phyloP scores from a whole-genome alignment of 2,888 invertebrate genomes.

The Periphyllus acericola region DNA sequence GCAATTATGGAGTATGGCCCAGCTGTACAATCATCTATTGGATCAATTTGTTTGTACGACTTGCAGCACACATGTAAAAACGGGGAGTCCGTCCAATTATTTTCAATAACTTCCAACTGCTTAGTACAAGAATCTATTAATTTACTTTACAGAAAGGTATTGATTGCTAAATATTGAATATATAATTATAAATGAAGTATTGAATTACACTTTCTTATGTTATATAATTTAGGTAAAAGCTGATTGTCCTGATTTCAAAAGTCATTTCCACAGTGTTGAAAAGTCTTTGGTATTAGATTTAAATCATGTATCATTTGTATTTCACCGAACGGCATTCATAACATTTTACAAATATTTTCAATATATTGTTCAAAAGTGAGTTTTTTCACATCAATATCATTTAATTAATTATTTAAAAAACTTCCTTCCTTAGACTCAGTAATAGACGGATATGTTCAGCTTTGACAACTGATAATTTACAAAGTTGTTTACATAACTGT shows the following conservation, averaged over 20 bases:
- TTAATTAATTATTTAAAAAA: background rate
- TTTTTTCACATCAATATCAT: conserved; percentile 31
- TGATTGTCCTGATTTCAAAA: conserved; percentile 84
- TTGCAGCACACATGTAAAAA: conserved; percentile 78
- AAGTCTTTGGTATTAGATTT: conserved; percentile 80
- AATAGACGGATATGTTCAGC: conserved; percentile 15
- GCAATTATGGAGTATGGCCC: conserved; percentile 83
- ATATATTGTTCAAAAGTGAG: conserved; percentile 74
- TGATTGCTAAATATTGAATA: no score
- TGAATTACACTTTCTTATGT: no score
- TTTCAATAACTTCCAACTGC: conserved; percentile 72
- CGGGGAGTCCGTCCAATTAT: conserved; percentile 81
- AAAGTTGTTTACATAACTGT: conserved; percentile 64
- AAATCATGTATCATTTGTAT: conserved; percentile 73
- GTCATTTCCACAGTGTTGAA: conserved; percentile 83
- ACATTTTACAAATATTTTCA: conserved; percentile 77
- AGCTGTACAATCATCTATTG: conserved; percentile 78
- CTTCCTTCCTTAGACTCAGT: background rate
- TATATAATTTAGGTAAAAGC: conserved; percentile 74
- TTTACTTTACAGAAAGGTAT: conserved; percentile 80
- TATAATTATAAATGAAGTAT: no score
- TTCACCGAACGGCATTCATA: conserved; percentile 79
- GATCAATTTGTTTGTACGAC: conserved; percentile 76
- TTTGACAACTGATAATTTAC: conserved; percentile 26
- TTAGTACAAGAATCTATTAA: conserved; percentile 73